Base-by-base conservation (phyloP, 1,140 invertebrate genomes). In the Lordiphosa clarofinis region DNA sequence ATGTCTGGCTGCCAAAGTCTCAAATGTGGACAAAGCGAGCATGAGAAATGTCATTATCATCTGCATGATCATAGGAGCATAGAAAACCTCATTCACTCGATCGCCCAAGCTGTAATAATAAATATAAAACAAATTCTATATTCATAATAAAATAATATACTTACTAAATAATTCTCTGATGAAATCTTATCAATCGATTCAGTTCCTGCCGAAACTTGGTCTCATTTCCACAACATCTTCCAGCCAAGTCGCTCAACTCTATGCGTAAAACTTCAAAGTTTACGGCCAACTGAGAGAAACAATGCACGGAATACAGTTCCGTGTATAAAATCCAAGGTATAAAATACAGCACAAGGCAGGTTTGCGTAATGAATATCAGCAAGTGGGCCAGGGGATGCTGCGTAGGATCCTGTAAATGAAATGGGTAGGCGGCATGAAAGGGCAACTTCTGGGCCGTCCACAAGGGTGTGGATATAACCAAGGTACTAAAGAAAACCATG, bases 111-210 rank as follows among this genome's bases (percentile, higher is more conserved):
- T 73, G 13, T 10, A n/a, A 38, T n/a, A 10, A 28, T 21, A 9
- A 1, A 0, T n/a, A 6, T 19, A 11, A 31, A 8, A 13, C 11
- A 4, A 5, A 0, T 13, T 0, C 9, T 5, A 3, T 13, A 7
- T 3, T 13, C 2, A 1, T 7, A 5, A 15, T 11, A 5, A 1
- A 3, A n/a, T 0, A 3, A 1, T 15, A 1, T 11, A 8, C 58
- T 40, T 2, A 78, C 58, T 15, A 0, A 0, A 79, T 73, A 28
- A 74, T 71, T 8, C 49, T 24, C 21, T 81, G 75, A 42, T 79
- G 75, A 35, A 47, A 52, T 4, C 13, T 8, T 0, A 42, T 31
- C 11, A 70, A 19, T 4, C 49, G 37, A 7, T 21, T 28, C 0
- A 79, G n/a, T 12, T 81, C 58, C 0, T 0, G 1, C 1, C n/a